Evolutionary conservation across 2,113 vertebrate species (phyloP).

Genomic region (Coptodon rendalli): DNA sequence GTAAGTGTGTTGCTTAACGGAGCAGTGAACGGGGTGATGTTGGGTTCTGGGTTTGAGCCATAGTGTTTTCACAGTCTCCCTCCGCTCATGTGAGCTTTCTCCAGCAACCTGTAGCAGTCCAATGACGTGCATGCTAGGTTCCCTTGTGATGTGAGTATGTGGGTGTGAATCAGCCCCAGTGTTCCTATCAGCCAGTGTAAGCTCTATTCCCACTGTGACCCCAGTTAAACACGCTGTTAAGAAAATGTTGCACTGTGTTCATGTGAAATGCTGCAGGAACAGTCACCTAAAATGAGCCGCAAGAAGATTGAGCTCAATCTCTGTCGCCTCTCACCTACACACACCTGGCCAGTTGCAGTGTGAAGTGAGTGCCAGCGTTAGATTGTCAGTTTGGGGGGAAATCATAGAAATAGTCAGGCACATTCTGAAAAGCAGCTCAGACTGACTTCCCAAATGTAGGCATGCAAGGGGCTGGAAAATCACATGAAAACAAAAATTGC

Average conservation of each 20-base stretch:
- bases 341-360: not conserved
- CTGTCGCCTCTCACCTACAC: not conserved
- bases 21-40: not conserved
- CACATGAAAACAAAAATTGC: not conserved
- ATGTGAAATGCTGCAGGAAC: not conserved
- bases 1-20: not conserved
- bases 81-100: not conserved
- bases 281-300: not conserved
- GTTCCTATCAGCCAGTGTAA: not conserved
- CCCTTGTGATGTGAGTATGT: too few species aligned
- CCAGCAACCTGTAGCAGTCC: not conserved
- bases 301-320: not conserved
- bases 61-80: not conserved
- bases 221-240: not conserved
- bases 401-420: not conserved
- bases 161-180: not conserved
- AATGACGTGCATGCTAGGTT: not conserved
- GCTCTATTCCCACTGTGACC: not conserved
- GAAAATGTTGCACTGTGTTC: not conserved
- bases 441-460: not conserved
- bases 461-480: not conserved
- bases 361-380: not conserved
- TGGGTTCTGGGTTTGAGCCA: not conserved
- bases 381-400: not conserved
- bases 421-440: not conserved